Evolutionary conservation across 2,888 invertebrate species (phyloP).

Genomic region (Antheraea yamamai): DNA sequence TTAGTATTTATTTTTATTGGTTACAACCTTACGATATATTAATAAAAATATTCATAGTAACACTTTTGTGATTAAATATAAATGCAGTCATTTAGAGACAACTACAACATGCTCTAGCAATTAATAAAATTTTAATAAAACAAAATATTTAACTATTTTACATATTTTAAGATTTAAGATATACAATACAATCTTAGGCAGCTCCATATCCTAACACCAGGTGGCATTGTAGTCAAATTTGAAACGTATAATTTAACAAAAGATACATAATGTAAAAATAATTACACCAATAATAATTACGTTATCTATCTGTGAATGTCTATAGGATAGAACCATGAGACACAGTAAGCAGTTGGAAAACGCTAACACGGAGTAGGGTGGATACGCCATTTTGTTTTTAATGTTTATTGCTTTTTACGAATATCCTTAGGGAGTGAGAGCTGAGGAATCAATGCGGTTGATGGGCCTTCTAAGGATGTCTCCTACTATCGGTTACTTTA

Average conservation of each 20-base stretch:
- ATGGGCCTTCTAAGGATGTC: slow-evolving; percentile 42
- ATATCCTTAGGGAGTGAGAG: slow-evolving; percentile 69
- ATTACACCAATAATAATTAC: not conserved
- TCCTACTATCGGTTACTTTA: slow-evolving; percentile 42
- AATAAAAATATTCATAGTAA: too few species aligned
- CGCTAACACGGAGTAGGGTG: slow-evolving; percentile 23
- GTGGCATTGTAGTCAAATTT: too few species aligned
- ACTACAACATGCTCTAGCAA: too few species aligned
- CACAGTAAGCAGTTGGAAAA: slow-evolving; percentile 6
- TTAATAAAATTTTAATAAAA: too few species aligned
- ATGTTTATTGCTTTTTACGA: slow-evolving; percentile 77
- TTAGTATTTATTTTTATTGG: too few species aligned
- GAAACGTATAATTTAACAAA: not conserved
- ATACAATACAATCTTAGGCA: too few species aligned
- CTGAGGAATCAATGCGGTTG: slow-evolving; percentile 76
- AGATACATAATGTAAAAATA: not conserved
- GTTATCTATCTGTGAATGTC: not conserved
- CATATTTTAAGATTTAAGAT: too few species aligned
- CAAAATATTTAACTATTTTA: too few species aligned
- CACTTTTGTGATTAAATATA: too few species aligned
- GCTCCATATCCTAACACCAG: too few species aligned
- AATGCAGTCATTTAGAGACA: too few species aligned
- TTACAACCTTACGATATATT: too few species aligned
- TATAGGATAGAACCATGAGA: not conserved
- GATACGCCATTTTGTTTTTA: slow-evolving; percentile 74